Base-by-base conservation (phyloP, 2,113 vertebrate genomes). In the Colistium nudipinnis region DNA sequence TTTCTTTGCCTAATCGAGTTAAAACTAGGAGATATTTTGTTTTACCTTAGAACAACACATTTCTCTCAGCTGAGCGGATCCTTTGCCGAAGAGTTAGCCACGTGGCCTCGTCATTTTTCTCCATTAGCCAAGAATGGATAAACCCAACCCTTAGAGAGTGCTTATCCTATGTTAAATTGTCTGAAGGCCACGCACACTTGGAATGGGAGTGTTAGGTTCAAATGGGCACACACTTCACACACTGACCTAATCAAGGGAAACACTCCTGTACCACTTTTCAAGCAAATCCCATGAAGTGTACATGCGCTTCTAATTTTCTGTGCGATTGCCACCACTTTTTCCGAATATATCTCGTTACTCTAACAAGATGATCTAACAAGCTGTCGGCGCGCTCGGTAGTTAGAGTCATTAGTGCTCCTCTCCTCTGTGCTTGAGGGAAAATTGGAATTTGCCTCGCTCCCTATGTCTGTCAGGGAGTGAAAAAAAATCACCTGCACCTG, bases 381-480 rank as follows among this genome's bases (percentile, higher is more conserved):
- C 70, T 70, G 69, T 79, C 80, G 57, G 54, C 76, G 56, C 53
- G 55, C 65, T 31, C 61, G 66, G 55, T 19, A 69, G 51, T 81
- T 73, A 70, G 51, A 80, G 63, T 82, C 74, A 80, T 89, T 83
- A 83, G 76, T 54, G 73, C 61, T 76, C 77, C 67, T 78, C 30
- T 72, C 70, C 72, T 83, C 72, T 57, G 68, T 61, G 76, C 78
- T 83, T 67, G 22, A 61, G 80, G 81, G 68, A 74, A 48, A 78
- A 80, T n/a, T 24, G 60, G 67, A 79, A 86, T 87, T 88, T 87
- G 64, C 77, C 78, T 83, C 39, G 70, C 70, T 78, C 51, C 55
- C 67, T 79, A 44, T 33, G 59, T 69, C 79, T 70, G 76, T 81
- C 61, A 75, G 60, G 57, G 54, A 87, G 81, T 85, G 74, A 83